Base-by-base conservation (phyloP, 1,140 invertebrate species). In the Cryptotermes secundus region DNA sequence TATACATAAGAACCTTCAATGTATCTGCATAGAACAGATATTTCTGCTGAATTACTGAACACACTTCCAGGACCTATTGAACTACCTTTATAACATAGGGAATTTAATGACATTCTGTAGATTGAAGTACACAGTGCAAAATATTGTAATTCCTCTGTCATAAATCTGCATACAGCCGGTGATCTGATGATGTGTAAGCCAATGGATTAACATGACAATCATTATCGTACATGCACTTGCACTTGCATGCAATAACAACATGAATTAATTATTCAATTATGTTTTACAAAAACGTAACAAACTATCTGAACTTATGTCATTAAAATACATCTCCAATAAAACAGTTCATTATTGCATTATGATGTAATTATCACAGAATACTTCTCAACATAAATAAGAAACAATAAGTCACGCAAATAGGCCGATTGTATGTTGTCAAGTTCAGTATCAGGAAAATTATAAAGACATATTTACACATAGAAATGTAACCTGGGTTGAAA, bases 261-360 rank as follows among this genome's bases (percentile, higher is more conserved):
- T 26, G 59, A 72, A n/a, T 31, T n/a, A n/a, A 24, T 7, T 31
- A 72, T 72, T 49, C 22, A 49, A 49, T 49, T 12, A 38, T 49
- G 45, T 49, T 80, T 80, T 81, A 81, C 80, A 45, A 81, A 49
- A 81, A 81, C 42, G 80, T 81, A 81, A 81, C 80, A 45, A 81
- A 81, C 80, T 34, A 2, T 81, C 7, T 81, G 26, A 72, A 72
- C 59, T 72, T 31, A 72, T 72, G 59, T 31, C n/a, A 31, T 53
- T 14, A 81, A 83, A 83, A 83, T 34, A 79, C 38, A 83, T 53
- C 7, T 65, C 83, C 83, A 79, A 65, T 31, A 65, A 83, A 83
- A 72, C 83, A 83, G 49, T 83, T 35, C 83, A 83, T 83, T 83
- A 83, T 83, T 83, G 83, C 83, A 83, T 83, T 24, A 31, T 83